Percentiles rank a stretch among this genome's conserved stretches.
Conservation (phyloP, 2,888 invertebrate genomes). For the Stenurella melanura region DNA sequence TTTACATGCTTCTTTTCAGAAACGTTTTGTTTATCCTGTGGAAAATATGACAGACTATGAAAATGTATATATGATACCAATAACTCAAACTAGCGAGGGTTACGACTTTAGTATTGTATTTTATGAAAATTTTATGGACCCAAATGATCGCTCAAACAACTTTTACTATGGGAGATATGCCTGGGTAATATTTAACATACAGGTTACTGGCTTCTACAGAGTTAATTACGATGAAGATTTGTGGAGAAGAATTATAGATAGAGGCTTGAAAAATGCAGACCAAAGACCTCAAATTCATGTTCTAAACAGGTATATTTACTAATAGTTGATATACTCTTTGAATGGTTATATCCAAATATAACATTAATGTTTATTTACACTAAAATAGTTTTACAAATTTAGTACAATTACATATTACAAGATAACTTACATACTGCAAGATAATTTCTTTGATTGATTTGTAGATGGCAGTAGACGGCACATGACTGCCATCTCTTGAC, state of each 20-base stretch:
- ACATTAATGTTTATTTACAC: too few relatives aligned
- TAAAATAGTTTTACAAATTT: too few relatives aligned
- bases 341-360: too few relatives aligned
- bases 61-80: not conserved
- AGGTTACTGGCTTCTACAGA: conserved; percentile 73
- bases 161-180: not conserved
- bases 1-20: not conserved
- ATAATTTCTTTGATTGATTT: too few relatives aligned
- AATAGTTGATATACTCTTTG: too few relatives aligned
- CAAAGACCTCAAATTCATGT: conserved; percentile 76
- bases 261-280: conserved; percentile 68
- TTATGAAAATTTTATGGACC: too few relatives aligned
- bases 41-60: not conserved
- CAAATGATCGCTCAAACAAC: not conserved
- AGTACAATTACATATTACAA: too few relatives aligned
- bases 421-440: too few relatives aligned
- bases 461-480: too few relatives aligned
- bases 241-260: conserved; percentile 75
- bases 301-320: conserved; percentile 73
- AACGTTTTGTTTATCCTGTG: conserved; percentile 21
- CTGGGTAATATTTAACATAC: conserved; percentile 16
- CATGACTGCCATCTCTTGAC: too few relatives aligned
- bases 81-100: not conserved
- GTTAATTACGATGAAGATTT: conserved; percentile 79
- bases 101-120: not conserved